A percentile compares a stretch with the other conserved stretches of the same genome.
These are phyloP conservation scores for Leucania comma DNA, from an alignment of 2,888 invertebrate species.

Conservation along the genomic window DNA sequence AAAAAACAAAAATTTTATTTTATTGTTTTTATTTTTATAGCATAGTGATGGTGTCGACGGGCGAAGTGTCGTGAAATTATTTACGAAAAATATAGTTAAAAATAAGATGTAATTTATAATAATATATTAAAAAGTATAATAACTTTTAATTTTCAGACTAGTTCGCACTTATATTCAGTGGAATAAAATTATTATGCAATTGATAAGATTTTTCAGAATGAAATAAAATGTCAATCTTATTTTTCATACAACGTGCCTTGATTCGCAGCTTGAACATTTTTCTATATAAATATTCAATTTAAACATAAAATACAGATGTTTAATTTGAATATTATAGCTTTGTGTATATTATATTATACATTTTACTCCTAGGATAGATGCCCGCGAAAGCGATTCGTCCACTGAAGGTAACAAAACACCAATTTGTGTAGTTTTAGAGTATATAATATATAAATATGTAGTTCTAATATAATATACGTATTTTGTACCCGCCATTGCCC, in stretches of 20 bases:
- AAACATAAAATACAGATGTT: conserved; percentile 43
- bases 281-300: conserved; percentile 26
- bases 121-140: conserved; percentile 11
- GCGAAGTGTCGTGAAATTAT: conserved; percentile 60
- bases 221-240: conserved; percentile 24
- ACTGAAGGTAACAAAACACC: conserved; percentile 89
- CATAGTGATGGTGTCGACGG: conserved; percentile 62
- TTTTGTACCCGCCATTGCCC: conserved; percentile 33
- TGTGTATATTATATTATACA: conserved; percentile 54
- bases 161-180: conserved; percentile 14
- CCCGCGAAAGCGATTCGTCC: conserved; percentile 87
- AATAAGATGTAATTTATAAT: conserved; percentile 28
- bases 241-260: conserved; percentile 64
- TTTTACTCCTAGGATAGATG: conserved; percentile 65
- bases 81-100: conserved; percentile 30
- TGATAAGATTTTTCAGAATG: conserved; percentile 37
- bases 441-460: conserved; percentile 52
- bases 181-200: conserved; percentile 9
- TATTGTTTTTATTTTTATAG: conserved; percentile 60
- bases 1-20: conserved; percentile 38
- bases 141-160: conserved; percentile 25
- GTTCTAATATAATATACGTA: conserved; percentile 53
- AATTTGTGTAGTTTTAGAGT: conserved; percentile 79
- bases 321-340: conserved; percentile 28
- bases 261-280: conserved; percentile 58